Conservation (phyloP, 1,140 invertebrate genomes). For the Drosophila willistoni region DNA sequence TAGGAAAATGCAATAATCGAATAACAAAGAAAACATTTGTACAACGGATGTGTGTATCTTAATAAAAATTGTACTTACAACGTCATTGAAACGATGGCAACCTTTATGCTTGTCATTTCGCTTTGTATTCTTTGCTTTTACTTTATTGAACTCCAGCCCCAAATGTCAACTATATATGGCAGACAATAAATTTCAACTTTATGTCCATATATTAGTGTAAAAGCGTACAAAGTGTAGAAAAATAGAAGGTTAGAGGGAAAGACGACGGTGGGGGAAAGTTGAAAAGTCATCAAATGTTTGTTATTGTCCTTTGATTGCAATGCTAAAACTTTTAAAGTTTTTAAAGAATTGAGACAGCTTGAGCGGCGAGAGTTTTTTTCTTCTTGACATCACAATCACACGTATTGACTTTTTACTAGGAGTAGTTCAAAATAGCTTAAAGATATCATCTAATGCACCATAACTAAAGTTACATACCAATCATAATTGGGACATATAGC, state of each 20-base stretch:
- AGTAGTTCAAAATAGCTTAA: not conserved
- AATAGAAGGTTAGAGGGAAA: not conserved
- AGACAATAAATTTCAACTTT: conserved; percentile 17
- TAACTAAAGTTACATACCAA: too few relatives aligned
- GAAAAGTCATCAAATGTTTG: conserved; percentile 23
- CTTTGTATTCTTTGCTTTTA: not conserved
- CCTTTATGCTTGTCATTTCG: not conserved
- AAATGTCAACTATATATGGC: not conserved
- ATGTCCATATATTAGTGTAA: not conserved
- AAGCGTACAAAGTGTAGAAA: not conserved
- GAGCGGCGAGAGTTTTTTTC: not conserved
- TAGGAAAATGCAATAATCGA: conserved; percentile 31
- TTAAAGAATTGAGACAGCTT: not conserved
- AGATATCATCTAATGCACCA: not conserved
- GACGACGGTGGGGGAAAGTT: conserved; percentile 10
- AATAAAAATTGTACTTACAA: not conserved
- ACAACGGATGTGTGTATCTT: not conserved
- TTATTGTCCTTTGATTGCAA: conserved; percentile 30
- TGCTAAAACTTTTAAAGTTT: conserved; percentile 15
- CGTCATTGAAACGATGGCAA: not conserved
- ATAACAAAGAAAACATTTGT: not conserved
- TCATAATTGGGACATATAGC: too few relatives aligned
- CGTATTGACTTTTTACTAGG: not conserved
- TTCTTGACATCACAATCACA: too few relatives aligned
- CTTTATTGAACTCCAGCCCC: not conserved